These are phyloP conservation scores for Vireo griseus DNA, from an alignment of 2,797 vertebrate genomes.

Conservation along the genomic window DNA sequence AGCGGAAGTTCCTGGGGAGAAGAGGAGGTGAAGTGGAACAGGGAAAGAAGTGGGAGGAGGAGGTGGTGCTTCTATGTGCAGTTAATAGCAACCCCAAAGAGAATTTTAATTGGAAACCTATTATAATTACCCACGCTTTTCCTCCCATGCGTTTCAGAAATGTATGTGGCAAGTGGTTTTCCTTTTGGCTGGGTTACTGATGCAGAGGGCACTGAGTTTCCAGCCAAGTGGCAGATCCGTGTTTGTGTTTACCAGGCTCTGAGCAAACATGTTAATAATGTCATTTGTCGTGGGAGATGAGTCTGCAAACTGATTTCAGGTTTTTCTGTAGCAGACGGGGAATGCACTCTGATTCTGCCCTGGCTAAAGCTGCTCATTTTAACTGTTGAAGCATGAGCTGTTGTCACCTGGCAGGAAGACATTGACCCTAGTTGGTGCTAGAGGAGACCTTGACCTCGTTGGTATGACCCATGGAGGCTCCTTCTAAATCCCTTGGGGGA, in stretches of 20 bases:
- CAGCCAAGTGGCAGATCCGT: not conserved
- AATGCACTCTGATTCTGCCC: not conserved
- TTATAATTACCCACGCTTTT: not conserved
- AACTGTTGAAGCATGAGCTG: not conserved
- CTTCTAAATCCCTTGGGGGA: slow-evolving; percentile 45
- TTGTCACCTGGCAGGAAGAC: slow-evolving; percentile 41
- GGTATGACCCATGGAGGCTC: slow-evolving; percentile 39
- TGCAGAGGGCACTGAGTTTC: not conserved
- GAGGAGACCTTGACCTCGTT: slow-evolving; percentile 20
- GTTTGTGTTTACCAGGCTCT: not conserved
- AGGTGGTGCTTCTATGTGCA: not conserved
- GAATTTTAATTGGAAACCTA: slow-evolving; percentile 2
- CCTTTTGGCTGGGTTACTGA: not conserved
- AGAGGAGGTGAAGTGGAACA: not conserved
- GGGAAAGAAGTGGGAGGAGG: not conserved
- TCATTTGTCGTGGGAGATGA: not conserved
- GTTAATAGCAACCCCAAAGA: not conserved
- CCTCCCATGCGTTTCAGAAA: not conserved
- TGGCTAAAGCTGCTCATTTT: slow-evolving; percentile 11
- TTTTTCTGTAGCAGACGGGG: not conserved
- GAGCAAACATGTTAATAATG: not conserved
- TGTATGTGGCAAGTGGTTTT: not conserved
- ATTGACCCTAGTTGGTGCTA: slow-evolving; percentile 12
- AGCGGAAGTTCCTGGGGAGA: not conserved
- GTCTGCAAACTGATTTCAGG: not conserved